Conservation (phyloP, 1,140 invertebrate genomes). For the Drosophila obscura region DNA sequence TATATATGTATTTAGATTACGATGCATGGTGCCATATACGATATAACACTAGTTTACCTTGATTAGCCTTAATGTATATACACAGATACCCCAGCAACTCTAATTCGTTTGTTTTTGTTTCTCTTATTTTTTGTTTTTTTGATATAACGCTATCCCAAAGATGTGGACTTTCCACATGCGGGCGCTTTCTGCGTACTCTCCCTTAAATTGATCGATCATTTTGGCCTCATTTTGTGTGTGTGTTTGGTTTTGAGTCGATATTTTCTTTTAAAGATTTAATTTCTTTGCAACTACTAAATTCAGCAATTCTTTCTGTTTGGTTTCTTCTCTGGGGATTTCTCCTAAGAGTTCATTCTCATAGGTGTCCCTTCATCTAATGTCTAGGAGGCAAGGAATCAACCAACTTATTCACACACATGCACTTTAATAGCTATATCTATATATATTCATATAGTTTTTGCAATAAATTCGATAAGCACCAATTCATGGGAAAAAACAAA, state of each 20-base stretch:
- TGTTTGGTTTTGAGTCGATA: slow-evolving; percentile 36
- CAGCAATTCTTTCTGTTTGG: slow-evolving; percentile 69
- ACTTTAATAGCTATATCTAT: slow-evolving; percentile 37
- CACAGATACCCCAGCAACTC: slow-evolving; percentile 38
- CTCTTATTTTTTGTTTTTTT: not conserved
- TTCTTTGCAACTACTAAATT: slow-evolving; percentile 68
- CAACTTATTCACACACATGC: slow-evolving; percentile 1
- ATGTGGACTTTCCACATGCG: slow-evolving; percentile 18
- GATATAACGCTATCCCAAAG: slow-evolving; percentile 48
- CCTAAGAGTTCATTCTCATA: slow-evolving; percentile 5
- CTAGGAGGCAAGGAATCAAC: slow-evolving; percentile 43
- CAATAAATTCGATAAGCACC: slow-evolving; percentile 83
- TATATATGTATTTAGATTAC: slow-evolving; percentile 41
- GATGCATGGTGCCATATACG: slow-evolving; percentile 49
- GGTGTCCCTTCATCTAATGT: slow-evolving; percentile 10
- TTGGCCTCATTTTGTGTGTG: slow-evolving; percentile 44
- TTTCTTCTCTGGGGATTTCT: slow-evolving; percentile 26
- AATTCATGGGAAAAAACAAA: slow-evolving; percentile 68
- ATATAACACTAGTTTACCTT: slow-evolving; percentile 63
- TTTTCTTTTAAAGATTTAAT: slow-evolving; percentile 64
- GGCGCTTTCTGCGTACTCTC: not conserved
- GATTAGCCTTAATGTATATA: slow-evolving; percentile 61
- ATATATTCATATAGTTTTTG: slow-evolving; percentile 42
- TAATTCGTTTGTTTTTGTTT: not conserved
- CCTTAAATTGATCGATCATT: slow-evolving; percentile 38